Evolutionary conservation across 2,888 invertebrate species (phyloP), one percentile per base, ranked within the genome.

Genomic region (Scaptomyza polygonia): DNA sequence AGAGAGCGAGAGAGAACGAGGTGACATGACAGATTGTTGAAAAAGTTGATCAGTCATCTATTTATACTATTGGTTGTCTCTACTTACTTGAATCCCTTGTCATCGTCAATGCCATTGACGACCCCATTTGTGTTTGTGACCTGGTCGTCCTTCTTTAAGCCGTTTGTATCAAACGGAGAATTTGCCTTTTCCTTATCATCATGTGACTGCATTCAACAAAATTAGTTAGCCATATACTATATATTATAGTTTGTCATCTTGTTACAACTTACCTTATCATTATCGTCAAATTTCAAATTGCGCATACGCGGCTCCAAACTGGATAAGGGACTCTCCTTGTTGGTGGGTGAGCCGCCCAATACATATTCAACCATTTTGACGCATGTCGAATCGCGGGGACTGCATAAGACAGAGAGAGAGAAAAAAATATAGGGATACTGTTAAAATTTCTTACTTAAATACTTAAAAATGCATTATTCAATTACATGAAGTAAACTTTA

Each of bases 311-410:
- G 94, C 85, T 95, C 95, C 67, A 95, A 89, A 8, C 92, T 92
- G 32, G 92, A 92, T 73, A 93, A 89, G 77, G 93, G 93, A 67
- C 92, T 91, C 85, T 95, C 95, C 91, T 95, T 95, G 84, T 94
- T 93, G 79, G 97, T 97, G 21, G 97, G 97, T 72, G 97, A 97
- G 73, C 96, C 97, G 77, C 98, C 97, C 86, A 99, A 94, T 65
- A 99, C 98, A 92, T 98, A 99, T 93, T 99, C 99, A 56, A 98
- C 99, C 98, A 99, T 99, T 93, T 98, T 98, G 81, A 98, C 97
- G 79, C 95, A 94, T 68, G 97, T 97, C 79, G 98, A 97, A 91
- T 98, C 97, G 72, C 97, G 94, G 45, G 97, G 97, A 47, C 96
- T 96, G 11, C 14, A 11, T 57, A n/a, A 55, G 16, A 11, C 0